Conservation (phyloP, 2,797 vertebrate species). For the Betta splendens region DNA sequence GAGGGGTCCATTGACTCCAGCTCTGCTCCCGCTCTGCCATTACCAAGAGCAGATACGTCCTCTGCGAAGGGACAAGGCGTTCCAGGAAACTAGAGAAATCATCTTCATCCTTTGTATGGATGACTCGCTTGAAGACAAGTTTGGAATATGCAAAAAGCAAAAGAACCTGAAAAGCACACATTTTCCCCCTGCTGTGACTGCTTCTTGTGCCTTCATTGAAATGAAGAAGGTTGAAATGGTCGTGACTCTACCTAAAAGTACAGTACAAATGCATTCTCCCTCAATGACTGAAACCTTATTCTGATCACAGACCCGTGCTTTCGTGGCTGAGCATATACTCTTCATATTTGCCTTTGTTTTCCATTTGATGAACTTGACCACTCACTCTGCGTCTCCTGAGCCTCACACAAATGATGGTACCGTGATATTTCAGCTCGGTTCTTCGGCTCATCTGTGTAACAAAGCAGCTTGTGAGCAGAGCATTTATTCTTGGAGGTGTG, state of each 20-base stretch:
- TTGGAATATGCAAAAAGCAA: neutral
- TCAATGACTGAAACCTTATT: neutral
- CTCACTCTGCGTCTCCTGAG: slow-evolving; percentile 2
- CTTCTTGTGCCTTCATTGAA: slow-evolving; percentile 35
- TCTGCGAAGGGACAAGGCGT: slow-evolving; percentile 32
- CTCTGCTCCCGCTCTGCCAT: slow-evolving; percentile 42
- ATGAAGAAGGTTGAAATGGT: too few species aligned
- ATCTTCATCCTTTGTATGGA: too few species aligned
- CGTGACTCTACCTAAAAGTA: too few species aligned
- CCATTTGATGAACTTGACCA: neutral
- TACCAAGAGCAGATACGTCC: slow-evolving; percentile 56
- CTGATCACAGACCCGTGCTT: neutral
- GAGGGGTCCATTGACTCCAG: slow-evolving; percentile 54
- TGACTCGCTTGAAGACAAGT: too few species aligned
- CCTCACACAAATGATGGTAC: slow-evolving; percentile 1
- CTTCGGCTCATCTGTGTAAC: slow-evolving; percentile 31
- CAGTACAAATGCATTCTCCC: neutral
- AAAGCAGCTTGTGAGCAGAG: slow-evolving; percentile 56
- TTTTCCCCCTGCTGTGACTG: slow-evolving; percentile 31
- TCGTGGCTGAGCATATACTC: neutral
- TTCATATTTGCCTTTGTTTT: neutral
- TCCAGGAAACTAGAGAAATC: neutral
- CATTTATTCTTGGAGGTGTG: slow-evolving; percentile 77
- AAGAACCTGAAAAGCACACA: neutral
- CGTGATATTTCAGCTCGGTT: slow-evolving; percentile 16